phyloP scores from a whole-genome alignment of 1,140 invertebrate species.

The Stenopsyche tienmushanensis region DNA sequence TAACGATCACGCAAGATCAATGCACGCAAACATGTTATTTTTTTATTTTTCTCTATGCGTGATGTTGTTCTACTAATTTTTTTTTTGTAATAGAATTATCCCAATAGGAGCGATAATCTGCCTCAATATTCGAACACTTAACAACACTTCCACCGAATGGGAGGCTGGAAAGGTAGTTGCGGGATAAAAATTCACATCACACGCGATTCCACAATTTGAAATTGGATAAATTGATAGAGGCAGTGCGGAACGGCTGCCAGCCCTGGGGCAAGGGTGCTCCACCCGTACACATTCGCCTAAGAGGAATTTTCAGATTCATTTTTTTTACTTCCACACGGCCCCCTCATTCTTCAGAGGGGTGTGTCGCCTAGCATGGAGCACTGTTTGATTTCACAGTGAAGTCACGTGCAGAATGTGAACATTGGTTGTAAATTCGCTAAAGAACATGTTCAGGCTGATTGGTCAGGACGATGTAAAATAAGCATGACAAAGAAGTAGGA shows the following conservation, averaged over 20 bases:
- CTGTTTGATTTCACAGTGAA: constrained; percentile 38
- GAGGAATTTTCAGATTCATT: constrained; percentile 37
- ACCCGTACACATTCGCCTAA: too few species aligned
- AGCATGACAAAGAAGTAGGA: constrained; percentile 4
- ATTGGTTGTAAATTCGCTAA: constrained; percentile 40
- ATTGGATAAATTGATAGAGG: constrained; percentile 43
- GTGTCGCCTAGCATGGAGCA: neutral
- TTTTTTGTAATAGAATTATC: too few species aligned
- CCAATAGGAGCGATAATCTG: neutral
- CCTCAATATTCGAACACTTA: neutral
- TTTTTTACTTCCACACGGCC: constrained; percentile 11
- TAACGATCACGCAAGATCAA: too few species aligned
- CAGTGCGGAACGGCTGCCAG: constrained; percentile 3
- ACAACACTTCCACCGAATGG: neutral
- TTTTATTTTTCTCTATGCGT: too few species aligned
- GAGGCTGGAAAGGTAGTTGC: constrained; percentile 18
- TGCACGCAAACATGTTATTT: too few species aligned
- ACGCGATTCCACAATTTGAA: constrained; percentile 40
- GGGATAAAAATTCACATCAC: constrained; percentile 41
- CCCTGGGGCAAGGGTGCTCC: constrained; percentile 17
- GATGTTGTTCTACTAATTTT: too few species aligned
- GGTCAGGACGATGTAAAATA: constrained; percentile 18
- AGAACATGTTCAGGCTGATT: constrained; percentile 39
- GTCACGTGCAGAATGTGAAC: constrained; percentile 40
- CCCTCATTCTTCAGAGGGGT: neutral